These are phyloP conservation scores for Sinocyclocheilus rhinocerous DNA, from an alignment of 2,113 vertebrate genomes.

Conservation along the genomic window DNA sequence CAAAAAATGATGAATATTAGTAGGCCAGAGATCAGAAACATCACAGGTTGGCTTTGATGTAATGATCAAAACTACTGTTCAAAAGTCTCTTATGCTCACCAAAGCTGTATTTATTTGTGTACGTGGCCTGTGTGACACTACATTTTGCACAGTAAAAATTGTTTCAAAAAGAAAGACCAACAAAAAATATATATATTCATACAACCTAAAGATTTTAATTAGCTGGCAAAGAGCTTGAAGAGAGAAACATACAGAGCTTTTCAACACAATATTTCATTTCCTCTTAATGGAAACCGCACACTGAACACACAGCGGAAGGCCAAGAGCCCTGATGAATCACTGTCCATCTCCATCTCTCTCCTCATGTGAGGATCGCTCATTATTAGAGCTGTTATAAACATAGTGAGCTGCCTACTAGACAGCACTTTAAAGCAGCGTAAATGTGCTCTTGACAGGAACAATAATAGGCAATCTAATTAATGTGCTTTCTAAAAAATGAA, in stretches of 20 bases:
- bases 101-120: not conserved
- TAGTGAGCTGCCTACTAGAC: not conserved
- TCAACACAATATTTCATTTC: conserved; percentile 22
- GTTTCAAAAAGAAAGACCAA: no score
- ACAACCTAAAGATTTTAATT: not conserved
- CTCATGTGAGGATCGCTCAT: not conserved
- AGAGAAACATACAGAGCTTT: not conserved
- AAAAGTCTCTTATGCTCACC: not conserved
- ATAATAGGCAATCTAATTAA: not conserved
- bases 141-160: not conserved
- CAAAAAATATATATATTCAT: not conserved
- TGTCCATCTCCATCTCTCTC: not conserved
- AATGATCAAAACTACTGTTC: not conserved
- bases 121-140: not conserved
- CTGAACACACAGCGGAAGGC: not conserved
- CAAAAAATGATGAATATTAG: not conserved
- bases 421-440: not conserved
- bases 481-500: not conserved
- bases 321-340: not conserved
- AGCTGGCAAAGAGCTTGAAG: not conserved
- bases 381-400: not conserved
- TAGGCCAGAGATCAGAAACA: not conserved
- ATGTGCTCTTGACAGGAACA: not conserved
- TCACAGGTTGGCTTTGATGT: not conserved
- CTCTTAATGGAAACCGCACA: conserved; percentile 4